phyloP scores from a whole-genome alignment of 2,797 vertebrate species.

The Crocidura indochinensis region DNA sequence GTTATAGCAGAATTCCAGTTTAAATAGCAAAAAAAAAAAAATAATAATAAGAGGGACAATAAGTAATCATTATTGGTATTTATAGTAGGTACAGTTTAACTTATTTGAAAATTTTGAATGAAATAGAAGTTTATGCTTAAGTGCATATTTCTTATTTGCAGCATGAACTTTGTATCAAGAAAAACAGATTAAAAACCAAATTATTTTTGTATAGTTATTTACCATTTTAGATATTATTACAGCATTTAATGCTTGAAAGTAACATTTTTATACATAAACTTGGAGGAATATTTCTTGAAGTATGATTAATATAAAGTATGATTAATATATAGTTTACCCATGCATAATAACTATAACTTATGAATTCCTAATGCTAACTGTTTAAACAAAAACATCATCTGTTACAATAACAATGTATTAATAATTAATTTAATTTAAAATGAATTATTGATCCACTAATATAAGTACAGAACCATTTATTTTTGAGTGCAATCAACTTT shows the following conservation, averaged over 20 bases:
- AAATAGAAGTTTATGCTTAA: not conserved
- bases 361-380: conserved; percentile 82
- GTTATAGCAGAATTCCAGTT: no score
- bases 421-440: conserved; percentile 88
- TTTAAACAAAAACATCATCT: conserved; percentile 79
- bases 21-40: not conserved
- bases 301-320: conserved; percentile 51
- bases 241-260: not conserved
- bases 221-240: conserved; percentile 49
- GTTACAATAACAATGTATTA: conserved; percentile 87
- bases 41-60: not conserved
- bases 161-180: not conserved
- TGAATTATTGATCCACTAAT: conserved; percentile 89
- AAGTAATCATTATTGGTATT: not conserved
- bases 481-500: conserved; percentile 72
- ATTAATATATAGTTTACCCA: conserved; percentile 68
- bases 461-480: conserved; percentile 83
- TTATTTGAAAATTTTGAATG: not conserved
- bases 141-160: not conserved
- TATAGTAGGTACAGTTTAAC: not conserved
- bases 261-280: conserved; percentile 24
- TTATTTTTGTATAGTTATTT: conserved; percentile 46
- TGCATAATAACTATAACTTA: conserved; percentile 80
- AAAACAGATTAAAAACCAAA: conserved; percentile 1
- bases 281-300: conserved; percentile 53